A percentile compares a stretch with the other conserved stretches of the same genome.
These are phyloP conservation scores for Heliconius congener DNA, from an alignment of 1,140 invertebrate genomes.

Conservation along the genomic window DNA sequence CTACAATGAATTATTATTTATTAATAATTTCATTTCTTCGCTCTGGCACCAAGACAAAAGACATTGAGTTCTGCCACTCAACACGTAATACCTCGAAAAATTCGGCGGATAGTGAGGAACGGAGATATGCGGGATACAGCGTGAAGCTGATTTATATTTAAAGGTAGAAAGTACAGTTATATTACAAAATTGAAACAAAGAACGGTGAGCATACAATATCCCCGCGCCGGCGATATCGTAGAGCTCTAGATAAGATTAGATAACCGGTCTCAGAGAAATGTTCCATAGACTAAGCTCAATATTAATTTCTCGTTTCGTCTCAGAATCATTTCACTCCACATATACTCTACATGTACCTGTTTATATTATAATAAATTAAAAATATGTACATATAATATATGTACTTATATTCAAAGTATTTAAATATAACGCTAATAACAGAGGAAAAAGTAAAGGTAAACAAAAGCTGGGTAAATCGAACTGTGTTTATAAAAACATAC, in stretches of 20 bases:
- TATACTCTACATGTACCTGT: neutral
- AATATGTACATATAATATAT: too few relatives aligned
- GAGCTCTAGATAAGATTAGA: conserved; percentile 41
- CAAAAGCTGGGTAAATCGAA: neutral
- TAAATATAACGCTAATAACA: neutral
- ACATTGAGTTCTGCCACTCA: too few relatives aligned
- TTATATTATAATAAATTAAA: neutral
- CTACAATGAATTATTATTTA: too few relatives aligned
- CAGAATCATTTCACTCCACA: neutral
- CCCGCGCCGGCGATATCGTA: conserved; percentile 22
- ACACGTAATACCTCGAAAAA: too few relatives aligned
- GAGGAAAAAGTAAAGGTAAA: neutral
- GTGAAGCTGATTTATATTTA: neutral
- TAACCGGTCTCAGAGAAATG: conserved; percentile 32
- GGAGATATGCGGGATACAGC: too few relatives aligned
- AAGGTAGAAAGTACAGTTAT: neutral
- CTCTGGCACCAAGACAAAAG: too few relatives aligned
- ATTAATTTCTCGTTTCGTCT: conserved; percentile 4
- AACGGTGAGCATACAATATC: conserved; percentile 18
- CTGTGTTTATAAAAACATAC: neutral
- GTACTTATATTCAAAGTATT: neutral
- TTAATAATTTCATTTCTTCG: too few relatives aligned
- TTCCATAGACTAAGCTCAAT: conserved; percentile 26
- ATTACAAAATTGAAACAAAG: conserved; percentile 23
- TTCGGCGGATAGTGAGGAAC: too few relatives aligned